Evolutionary conservation across 2,113 vertebrate genomes (phyloP).

Genomic region (Gavialis gangeticus): DNA sequence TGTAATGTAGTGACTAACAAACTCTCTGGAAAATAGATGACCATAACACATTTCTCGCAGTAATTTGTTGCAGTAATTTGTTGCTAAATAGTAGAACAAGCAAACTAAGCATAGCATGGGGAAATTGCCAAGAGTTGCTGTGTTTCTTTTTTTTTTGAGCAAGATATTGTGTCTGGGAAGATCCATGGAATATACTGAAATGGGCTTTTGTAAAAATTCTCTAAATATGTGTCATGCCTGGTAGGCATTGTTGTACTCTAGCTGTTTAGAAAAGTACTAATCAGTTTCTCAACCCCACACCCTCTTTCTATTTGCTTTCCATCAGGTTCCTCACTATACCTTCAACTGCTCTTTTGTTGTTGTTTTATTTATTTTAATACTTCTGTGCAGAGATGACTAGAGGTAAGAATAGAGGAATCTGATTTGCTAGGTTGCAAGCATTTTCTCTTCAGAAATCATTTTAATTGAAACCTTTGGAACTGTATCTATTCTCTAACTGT

Average conservation of each 20-base stretch:
- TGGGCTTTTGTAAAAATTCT: not conserved
- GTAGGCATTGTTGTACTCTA: not conserved
- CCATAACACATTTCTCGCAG: not conserved
- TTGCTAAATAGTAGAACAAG: not conserved
- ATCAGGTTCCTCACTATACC: not conserved
- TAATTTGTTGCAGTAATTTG: no score
- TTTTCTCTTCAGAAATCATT: slow-evolving; percentile 17
- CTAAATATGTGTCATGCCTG: no score
- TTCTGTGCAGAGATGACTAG: slow-evolving; percentile 30
- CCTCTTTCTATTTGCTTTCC: not conserved
- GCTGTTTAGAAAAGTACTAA: not conserved
- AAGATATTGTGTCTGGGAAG: not conserved
- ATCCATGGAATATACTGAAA: not conserved
- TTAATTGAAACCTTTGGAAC: slow-evolving; percentile 36
- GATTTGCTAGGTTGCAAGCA: slow-evolving; percentile 39
- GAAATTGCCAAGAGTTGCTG: not conserved
- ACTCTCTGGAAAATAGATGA: not conserved
- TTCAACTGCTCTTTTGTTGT: not conserved
- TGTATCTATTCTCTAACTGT: slow-evolving; percentile 43
- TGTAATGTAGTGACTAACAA: no score
- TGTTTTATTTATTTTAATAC: not conserved
- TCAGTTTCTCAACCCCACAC: not conserved
- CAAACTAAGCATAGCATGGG: not conserved
- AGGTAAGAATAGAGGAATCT: slow-evolving; percentile 37
- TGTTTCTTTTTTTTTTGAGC: not conserved